Evolutionary conservation across 2,113 vertebrate genomes (phyloP).

Genomic region (Paradoxurus hermaphroditus): DNA sequence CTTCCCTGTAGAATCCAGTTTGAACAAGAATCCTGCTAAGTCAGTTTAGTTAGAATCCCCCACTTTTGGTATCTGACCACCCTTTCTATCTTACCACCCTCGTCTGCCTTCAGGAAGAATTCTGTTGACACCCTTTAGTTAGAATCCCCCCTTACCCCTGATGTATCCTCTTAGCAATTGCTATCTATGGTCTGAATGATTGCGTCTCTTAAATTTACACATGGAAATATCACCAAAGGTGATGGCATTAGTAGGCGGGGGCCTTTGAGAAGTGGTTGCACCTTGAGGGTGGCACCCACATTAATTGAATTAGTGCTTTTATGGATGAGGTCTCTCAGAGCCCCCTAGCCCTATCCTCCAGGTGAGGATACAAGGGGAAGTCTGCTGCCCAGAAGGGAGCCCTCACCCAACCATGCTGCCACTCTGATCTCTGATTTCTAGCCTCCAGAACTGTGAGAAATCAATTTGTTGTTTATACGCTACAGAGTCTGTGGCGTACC

Average conservation of each 20-base stretch:
- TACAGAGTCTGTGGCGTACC: background rate
- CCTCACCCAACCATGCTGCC: background rate
- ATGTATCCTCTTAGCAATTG: background rate
- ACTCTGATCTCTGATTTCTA: background rate
- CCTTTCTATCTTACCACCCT: background rate
- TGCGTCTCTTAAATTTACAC: background rate
- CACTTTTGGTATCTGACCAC: background rate
- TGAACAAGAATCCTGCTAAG: background rate
- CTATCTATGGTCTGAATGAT: background rate
- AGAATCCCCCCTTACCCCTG: background rate
- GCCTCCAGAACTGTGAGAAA: background rate
- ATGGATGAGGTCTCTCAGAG: background rate
- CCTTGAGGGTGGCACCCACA: background rate
- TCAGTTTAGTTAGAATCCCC: background rate
- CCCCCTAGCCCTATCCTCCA: background rate
- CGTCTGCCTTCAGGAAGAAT: background rate
- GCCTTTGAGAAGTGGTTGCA: background rate
- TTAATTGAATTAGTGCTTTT: background rate
- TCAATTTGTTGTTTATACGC: background rate
- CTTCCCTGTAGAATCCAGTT: background rate
- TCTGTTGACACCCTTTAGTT: background rate
- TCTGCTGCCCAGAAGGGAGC: background rate
- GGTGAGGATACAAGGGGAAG: background rate
- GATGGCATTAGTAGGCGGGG: background rate
- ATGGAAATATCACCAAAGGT: background rate